Percentiles rank a stretch among this genome's conserved stretches.
Evolutionary conservation across 2,888 invertebrate genomes (phyloP).

Genomic region (Ferdinandea cuprea): DNA sequence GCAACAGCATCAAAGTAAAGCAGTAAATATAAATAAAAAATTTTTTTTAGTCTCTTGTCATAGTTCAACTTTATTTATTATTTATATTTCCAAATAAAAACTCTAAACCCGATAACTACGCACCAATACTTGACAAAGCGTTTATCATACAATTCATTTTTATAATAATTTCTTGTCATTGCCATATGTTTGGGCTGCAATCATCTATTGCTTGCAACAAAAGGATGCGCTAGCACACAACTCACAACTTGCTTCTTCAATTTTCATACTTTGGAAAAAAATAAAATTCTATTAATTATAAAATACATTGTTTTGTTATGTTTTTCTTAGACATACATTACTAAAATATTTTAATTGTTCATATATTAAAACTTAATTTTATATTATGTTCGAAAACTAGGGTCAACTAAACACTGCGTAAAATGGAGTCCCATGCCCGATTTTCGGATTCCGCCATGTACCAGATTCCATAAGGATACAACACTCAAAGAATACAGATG

Average conservation of each 20-base stretch:
- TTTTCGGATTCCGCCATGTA: constrained; percentile 6
- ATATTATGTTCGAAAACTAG: constrained; percentile 21
- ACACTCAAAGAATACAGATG: constrained; percentile 22
- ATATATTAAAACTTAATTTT: constrained; percentile 64
- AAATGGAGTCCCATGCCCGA: constrained; percentile 22
- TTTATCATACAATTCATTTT: constrained; percentile 28
- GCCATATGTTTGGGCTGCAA: constrained; percentile 23
- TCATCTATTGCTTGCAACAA: constrained; percentile 20
- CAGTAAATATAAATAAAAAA: constrained; percentile 9
- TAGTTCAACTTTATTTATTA: constrained; percentile 67
- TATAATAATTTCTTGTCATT: not conserved
- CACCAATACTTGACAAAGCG: constrained; percentile 42
- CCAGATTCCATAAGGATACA: not conserved
- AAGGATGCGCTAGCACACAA: too few relatives aligned
- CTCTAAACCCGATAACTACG: constrained; percentile 52
- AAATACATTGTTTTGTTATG: constrained; percentile 54
- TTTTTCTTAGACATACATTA: constrained; percentile 72
- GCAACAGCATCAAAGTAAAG: not conserved
- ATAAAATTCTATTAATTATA: constrained; percentile 63
- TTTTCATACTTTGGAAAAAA: constrained; percentile 59
- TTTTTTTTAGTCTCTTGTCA: constrained; percentile 45
- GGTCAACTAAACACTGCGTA: not conserved
- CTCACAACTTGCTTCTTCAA: constrained; percentile 35
- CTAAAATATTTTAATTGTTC: constrained; percentile 58
- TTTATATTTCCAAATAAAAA: constrained; percentile 46